phyloP scores from a whole-genome alignment of 2,113 vertebrate genomes.

The Anarhynchus alexandrinus region DNA sequence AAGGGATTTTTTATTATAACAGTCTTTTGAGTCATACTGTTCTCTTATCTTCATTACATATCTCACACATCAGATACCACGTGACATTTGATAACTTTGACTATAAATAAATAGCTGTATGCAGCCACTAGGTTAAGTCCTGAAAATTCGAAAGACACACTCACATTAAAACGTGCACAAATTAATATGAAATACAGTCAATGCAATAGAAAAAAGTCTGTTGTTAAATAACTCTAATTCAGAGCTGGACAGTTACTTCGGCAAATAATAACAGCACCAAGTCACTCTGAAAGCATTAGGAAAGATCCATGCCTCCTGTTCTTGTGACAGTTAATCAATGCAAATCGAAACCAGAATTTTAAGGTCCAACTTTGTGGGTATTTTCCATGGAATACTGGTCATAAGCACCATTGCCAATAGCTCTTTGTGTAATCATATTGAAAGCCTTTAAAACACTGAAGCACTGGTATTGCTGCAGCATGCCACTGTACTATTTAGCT shows the following conservation, averaged over 20 bases:
- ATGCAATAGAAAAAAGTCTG: not conserved
- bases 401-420: not conserved
- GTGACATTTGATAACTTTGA: not conserved
- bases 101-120: not conserved
- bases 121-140: not conserved
- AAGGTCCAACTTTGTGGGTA: not conserved
- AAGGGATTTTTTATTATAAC: not conserved
- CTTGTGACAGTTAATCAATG: not conserved
- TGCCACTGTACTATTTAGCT: not conserved
- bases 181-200: not conserved
- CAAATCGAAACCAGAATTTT: not conserved
- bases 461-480: not conserved
- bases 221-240: not conserved
- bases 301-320: not conserved
- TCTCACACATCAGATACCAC: not conserved
- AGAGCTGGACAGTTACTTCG: not conserved
- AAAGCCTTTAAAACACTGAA: not conserved
- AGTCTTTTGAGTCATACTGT: not conserved
- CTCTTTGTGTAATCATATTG: not conserved
- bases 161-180: not conserved
- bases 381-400: not conserved
- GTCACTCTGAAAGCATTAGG: not conserved
- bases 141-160: not conserved
- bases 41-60: not conserved
- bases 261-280: not conserved